Evolutionary conservation across 37 sponge, comb jelly and placozoan genomes (phyloP), one percentile per base, ranked within the genome.

Genomic region (Beroe forskalii): DNA sequence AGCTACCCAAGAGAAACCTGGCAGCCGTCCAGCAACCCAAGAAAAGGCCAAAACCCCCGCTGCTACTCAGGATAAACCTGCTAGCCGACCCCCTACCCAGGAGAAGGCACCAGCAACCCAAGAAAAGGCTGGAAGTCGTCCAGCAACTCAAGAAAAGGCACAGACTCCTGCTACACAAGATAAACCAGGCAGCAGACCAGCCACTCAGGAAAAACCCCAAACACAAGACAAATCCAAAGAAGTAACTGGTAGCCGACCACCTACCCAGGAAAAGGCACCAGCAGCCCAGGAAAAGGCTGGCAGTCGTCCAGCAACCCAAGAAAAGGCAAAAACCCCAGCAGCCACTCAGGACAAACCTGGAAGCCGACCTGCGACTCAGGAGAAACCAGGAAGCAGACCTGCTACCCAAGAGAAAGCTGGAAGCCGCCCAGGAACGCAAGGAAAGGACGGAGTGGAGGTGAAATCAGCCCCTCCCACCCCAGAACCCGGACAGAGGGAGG

Each of bases 381-480:
- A 72, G 31, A 72, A 72, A 37, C 39, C 35, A 38, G 38, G 39
- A 20, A 72, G 75, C 75, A 35, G 75, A 14, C 75, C 75, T 1
- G 4, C 37, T 35, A 72, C 75, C 35, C 75, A 72, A 44, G 35
- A 80, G 31, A 80, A 80, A 24, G 55, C 86, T 42, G 86, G 19
- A 40, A 80, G 86, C 40, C 86, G 86, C 4, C 86, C 86, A 20
- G 86, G 48, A 33, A 80, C 86, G 12, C 86, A 80, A 43, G 86
- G 55, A 17, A 48, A 48, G 12, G 55, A 48, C 12, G 55, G 55
- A 48, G 55, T 80, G 14, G 86, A 80, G 86, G 86, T 80, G 37
- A 80, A 80, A 80, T 80, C 86, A 20, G 86, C 86, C 0, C 86
- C 86, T 1, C 86, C 86, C 2, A 80, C 86, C 2, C 86, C 86